Conservation (phyloP, 2,113 vertebrate species). For the Xiphophorus maculatus region DNA sequence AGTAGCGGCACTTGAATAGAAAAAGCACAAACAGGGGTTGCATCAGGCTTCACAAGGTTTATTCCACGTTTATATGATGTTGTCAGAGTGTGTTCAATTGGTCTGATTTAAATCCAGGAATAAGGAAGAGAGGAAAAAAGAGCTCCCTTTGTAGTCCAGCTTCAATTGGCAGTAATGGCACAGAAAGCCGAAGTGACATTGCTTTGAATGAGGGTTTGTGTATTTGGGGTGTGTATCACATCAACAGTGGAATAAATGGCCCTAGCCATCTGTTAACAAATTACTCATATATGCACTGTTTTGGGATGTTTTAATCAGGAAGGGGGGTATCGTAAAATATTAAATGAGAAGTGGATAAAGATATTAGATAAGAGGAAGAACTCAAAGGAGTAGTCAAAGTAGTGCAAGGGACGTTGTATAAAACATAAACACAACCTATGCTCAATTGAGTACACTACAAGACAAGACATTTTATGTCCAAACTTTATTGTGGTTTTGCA, state of each 20-base stretch:
- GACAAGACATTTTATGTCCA: too few relatives aligned
- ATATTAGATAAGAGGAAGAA: too few relatives aligned
- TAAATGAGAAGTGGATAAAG: too few relatives aligned
- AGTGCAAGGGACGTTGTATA: too few relatives aligned
- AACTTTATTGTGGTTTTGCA: too few relatives aligned
- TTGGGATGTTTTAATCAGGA: background rate
- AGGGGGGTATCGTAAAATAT: too few relatives aligned
- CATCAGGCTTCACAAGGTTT: constrained; percentile 10
- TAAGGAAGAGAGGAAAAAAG: background rate
- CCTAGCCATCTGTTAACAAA: background rate
- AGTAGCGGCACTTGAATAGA: constrained; percentile 7
- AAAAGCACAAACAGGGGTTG: background rate
- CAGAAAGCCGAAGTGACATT: background rate
- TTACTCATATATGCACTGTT: background rate
- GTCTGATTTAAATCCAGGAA: background rate
- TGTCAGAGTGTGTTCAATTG: background rate
- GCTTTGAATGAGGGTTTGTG: too few relatives aligned
- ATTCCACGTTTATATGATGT: constrained; percentile 1
- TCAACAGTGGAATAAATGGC: background rate
- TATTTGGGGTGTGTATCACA: background rate
- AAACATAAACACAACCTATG: too few relatives aligned
- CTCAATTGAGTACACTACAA: too few relatives aligned
- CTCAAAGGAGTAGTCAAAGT: too few relatives aligned
- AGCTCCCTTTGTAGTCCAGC: background rate
- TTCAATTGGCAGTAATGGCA: background rate